Base-by-base conservation (phyloP, 2,888 invertebrate genomes). In the Amiota mariae region DNA sequence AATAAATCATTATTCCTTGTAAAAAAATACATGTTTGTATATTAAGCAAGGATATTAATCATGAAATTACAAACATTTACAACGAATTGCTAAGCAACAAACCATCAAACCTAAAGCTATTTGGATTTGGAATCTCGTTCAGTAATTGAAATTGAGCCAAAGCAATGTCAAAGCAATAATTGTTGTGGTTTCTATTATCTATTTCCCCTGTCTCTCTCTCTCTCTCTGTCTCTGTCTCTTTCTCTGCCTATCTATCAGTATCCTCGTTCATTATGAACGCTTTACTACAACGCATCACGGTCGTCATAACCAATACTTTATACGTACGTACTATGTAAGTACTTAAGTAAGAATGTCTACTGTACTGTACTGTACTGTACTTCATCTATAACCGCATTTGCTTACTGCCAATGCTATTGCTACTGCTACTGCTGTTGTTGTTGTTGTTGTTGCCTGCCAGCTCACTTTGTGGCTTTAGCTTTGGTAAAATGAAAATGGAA, bases 11-110 rank as follows among this genome's bases (percentile, higher is more conserved):
- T 82, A 80, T 79, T 83, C 80, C 24, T 77, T 24, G 24, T 79
- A 78, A 78, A 77, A 82, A 78, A n/a, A n/a, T n/a, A n/a, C n/a
- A n/a, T n/a, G n/a, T n/a, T n/a, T n/a, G n/a, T 78, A 76, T 80
- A 76, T 78, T 82, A 77, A 79, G 78, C 78, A 77, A 79, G 76
- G 77, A 77, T 81, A 84, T 84, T 84, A 84, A 84, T 85, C 85
- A 85, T 80, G 64, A 56, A 59, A n/a, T 24, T 36, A 64, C 71
- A 71, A 13, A 36, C 70, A 54, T 15, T 8, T 8, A 46, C n/a
- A 48, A 15, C 20, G 8, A 1, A 36, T 4, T 36, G 36, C 3
- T 36, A 6, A 49, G 46, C 51, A 70, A n/a, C 8, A 2, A 73
- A 68, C 72, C 47, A 66, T n/a, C n/a, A 61, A 70, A 73, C 70